A percentile compares a stretch with the other conserved stretches of the same genome.
Evolutionary conservation across 2,888 invertebrate species (phyloP).

Genomic region (Elysia crispata): DNA sequence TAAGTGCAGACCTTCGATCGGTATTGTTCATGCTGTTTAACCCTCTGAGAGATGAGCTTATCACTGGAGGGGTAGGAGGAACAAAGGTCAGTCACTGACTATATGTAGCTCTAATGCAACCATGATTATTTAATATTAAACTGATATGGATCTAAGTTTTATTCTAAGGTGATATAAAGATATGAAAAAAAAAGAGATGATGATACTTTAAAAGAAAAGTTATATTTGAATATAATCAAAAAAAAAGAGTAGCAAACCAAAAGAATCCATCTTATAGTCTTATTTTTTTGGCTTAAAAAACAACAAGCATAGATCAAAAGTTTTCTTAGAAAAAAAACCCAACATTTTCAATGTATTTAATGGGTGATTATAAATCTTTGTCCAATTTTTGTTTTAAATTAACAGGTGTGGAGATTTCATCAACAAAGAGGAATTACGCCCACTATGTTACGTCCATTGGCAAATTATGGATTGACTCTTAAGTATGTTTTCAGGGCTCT

Average conservation of each 20-base stretch:
- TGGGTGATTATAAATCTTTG: no score
- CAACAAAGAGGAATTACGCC: slow-evolving; percentile 69
- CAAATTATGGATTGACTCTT: slow-evolving; percentile 72
- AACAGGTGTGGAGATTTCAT: slow-evolving; percentile 74
- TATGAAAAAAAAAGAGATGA: no score
- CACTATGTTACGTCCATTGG: slow-evolving; percentile 71
- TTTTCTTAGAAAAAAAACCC: no score
- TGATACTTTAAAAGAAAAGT: no score
- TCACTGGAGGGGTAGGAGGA: slow-evolving; percentile 76
- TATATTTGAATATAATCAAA: no score
- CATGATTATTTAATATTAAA: no score
- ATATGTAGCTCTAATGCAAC: no score
- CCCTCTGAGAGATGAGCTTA: slow-evolving; percentile 75
- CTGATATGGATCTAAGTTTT: no score
- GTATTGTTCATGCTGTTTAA: slow-evolving; percentile 76
- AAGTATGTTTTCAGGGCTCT: slow-evolving; percentile 53
- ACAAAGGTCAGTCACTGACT: slow-evolving; percentile 65
- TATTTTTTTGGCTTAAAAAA: not conserved
- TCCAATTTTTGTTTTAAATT: slow-evolving; percentile 18
- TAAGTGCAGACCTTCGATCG: slow-evolving; percentile 72
- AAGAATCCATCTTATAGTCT: no score
- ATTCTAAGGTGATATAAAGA: no score
- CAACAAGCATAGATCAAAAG: not conserved
- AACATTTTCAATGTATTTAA: no score
- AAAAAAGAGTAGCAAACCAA: no score